A percentile compares a stretch with the other conserved stretches of the same genome.
Evolutionary conservation across 1,140 invertebrate species (phyloP).

Genomic region (Orchesella cincta): DNA sequence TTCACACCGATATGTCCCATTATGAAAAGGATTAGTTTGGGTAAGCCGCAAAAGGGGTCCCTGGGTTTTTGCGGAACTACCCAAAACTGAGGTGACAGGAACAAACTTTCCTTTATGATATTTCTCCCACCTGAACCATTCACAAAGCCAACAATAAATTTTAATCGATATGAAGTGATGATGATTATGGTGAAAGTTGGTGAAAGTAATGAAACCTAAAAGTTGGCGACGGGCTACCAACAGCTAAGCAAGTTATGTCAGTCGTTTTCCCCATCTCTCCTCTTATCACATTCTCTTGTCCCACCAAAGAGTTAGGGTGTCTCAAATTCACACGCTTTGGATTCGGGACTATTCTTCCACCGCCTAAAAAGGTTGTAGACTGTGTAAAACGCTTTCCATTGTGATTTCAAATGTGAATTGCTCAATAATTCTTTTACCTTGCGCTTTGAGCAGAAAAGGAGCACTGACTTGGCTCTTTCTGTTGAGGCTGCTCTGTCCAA

Average conservation of each 20-base stretch:
- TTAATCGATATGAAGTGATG: no score
- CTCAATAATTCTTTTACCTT: no score
- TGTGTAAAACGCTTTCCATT: no score
- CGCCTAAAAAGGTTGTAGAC: no score
- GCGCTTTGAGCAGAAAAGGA: conserved; percentile 38
- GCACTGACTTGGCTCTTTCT: conserved; percentile 38
- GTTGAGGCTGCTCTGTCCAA: conserved; percentile 37
- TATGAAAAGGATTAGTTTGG: conserved; percentile 43
- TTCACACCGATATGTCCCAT: conserved; percentile 59
- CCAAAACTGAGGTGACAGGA: not conserved
- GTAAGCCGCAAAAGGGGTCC: not conserved
- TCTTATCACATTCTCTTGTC: no score
- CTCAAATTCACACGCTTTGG: no score
- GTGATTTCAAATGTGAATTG: no score
- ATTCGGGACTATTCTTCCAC: no score
- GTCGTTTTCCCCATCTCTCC: no score
- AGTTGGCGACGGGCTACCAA: conserved; percentile 35
- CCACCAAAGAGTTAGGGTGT: no score
- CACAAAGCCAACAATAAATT: not conserved
- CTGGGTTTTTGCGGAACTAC: not conserved
- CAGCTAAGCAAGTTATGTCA: conserved; percentile 37
- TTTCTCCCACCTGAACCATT: not conserved
- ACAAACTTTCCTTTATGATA: not conserved
- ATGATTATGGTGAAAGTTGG: no score
- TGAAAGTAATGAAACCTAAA: conserved; percentile 32